Conservation (phyloP, 2,113 vertebrate genomes). For the Athene cunicularia region DNA sequence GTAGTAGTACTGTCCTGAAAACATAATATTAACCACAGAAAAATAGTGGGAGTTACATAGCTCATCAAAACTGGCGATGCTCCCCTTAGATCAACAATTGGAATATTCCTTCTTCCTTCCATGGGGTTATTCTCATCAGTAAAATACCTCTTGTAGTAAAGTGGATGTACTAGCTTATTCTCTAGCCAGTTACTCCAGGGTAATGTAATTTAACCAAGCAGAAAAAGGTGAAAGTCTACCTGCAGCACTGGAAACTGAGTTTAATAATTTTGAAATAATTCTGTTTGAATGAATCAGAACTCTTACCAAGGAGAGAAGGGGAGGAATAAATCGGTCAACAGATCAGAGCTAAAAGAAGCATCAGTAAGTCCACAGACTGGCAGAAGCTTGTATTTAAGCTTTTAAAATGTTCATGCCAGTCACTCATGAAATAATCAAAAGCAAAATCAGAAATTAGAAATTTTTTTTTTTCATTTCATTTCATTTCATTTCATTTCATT, state of each 20-base stretch:
- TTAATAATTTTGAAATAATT: conserved; percentile 22
- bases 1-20: not conserved
- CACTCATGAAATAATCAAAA: not conserved
- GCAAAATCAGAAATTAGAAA: not conserved
- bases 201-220: conserved; percentile 29
- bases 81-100: not conserved
- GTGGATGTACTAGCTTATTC: not conserved
- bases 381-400: not conserved
- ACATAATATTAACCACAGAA: not conserved
- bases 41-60: not conserved
- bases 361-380: not conserved
- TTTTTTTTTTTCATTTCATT: not conserved
- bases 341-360: not conserved
- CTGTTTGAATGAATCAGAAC: not conserved
- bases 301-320: not conserved
- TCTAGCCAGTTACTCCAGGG: not conserved
- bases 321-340: not conserved
- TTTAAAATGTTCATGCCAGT: not conserved
- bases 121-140: not conserved
- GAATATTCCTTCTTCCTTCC: not conserved
- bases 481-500: not conserved
- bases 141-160: not conserved
- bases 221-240: conserved; percentile 30
- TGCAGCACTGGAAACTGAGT: not conserved
- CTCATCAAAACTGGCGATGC: not conserved